Evolutionary conservation across 2,113 vertebrate genomes (phyloP), one percentile per base, ranked within the genome.

Genomic region (Fulmarus glacialis): DNA sequence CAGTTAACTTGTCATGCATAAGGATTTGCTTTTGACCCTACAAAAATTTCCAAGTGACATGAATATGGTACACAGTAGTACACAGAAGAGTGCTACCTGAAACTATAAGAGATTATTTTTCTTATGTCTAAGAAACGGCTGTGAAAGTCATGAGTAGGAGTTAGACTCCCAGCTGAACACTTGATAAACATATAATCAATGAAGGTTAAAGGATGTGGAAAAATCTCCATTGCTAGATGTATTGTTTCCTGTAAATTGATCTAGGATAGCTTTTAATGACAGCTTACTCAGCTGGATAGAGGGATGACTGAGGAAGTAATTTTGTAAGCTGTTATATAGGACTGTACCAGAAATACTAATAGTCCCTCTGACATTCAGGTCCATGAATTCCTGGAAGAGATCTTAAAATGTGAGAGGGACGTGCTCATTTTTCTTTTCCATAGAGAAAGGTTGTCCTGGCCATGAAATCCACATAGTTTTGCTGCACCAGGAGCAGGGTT

Each of bases 121-220:
- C 34, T 55, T 45, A 40, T 16, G 27, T 26, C 24, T 73, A n/a
- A 62, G 40, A 93, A 93, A 72, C 23, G 66, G 5, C 29, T 85
- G 17, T 53, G 47, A 75, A 79, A 92, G 36, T 20, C 29, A 56
- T 18, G 43, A 82, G 59, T 55, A 78, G 23, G 26, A 87, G 52
- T 22, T 53, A 47, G 66, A 77, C 17, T 93, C 21, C 87, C 66
- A 75, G 60, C 11, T 87, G 58, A 85, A 93, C 47, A 90, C 29
- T 26, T 85, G 81, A 85, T 43, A 88, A 96, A 70, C 52, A 85
- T 77, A 82, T 91, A 95, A 93, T 89, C 78, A 80, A 66, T 91
- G 26, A 77, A 52, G 12, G 45, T 73, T 91, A 94, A 89, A 88
- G 59, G n/a, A 86, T 82, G n/a, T 62, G 24, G 38, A 87, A 94